A percentile compares a stretch with the other conserved stretches of the same genome.
These are phyloP conservation scores for Leiothrix lutea DNA, from an alignment of 2,113 vertebrate genomes.

Conservation along the genomic window DNA sequence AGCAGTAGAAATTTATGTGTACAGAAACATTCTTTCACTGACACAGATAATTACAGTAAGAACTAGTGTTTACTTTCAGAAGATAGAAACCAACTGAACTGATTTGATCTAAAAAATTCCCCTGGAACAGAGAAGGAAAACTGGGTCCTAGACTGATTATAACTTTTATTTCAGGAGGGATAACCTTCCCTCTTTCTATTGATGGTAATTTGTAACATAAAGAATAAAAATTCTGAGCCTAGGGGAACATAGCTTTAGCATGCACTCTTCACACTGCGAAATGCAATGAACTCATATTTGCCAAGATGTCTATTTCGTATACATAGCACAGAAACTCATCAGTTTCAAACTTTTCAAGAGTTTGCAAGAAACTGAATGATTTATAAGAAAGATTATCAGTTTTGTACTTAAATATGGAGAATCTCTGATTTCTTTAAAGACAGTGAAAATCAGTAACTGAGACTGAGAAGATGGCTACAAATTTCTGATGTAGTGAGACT, in stretches of 20 bases:
- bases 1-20: not conserved
- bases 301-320: not conserved
- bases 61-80: not conserved
- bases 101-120: not conserved
- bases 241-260: not conserved
- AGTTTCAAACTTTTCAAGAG: not conserved
- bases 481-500: not conserved
- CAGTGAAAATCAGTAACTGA: not conserved
- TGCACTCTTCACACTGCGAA: not conserved
- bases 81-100: not conserved
- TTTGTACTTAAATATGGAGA: not conserved
- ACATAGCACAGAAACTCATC: not conserved
- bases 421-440: not conserved
- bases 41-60: not conserved
- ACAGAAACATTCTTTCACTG: not conserved
- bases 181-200: not conserved
- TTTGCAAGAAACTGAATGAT: not conserved
- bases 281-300: not conserved
- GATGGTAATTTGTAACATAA: not conserved
- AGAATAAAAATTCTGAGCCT: not conserved
- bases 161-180: not conserved
- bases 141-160: not conserved
- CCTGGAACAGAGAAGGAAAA: not conserved
- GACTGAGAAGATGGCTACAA: not conserved
- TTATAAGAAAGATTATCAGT: not conserved